A percentile compares a stretch with the other conserved stretches of the same genome.
These are phyloP conservation scores for Rhamphomyia laevipes DNA, from an alignment of 2,888 invertebrate genomes.

Conservation along the genomic window DNA sequence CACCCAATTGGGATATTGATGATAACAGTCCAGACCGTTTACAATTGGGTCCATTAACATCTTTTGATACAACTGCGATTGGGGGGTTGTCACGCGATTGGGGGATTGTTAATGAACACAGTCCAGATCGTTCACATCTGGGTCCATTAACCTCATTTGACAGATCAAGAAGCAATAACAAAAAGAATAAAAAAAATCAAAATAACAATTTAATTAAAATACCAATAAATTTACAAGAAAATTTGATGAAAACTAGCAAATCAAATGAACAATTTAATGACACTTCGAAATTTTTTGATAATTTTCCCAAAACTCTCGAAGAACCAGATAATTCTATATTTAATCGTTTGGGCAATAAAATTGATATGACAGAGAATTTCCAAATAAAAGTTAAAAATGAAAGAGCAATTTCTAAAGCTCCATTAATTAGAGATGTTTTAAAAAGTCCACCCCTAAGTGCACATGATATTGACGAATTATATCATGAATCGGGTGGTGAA, in stretches of 20 bases:
- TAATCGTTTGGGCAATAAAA: conserved; percentile 18
- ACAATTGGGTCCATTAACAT: too few species aligned
- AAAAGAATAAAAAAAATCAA: too few species aligned
- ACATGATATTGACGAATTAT: conserved; percentile 23
- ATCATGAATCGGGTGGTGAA: conserved; percentile 18
- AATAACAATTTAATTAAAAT: too few species aligned
- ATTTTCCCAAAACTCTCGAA: background rate
- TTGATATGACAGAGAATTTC: conserved; percentile 11
- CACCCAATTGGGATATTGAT: background rate
- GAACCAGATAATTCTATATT: conserved; percentile 9
- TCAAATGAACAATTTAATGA: background rate
- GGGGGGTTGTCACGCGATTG: too few species aligned
- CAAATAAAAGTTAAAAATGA: conserved; percentile 17
- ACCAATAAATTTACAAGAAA: background rate
- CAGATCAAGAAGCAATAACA: too few species aligned
- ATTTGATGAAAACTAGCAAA: background rate
- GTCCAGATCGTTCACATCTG: too few species aligned
- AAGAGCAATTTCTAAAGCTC: conserved; percentile 3
- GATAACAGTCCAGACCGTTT: background rate
- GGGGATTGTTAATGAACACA: background rate
- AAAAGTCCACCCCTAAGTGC: conserved; percentile 26
- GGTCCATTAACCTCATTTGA: too few species aligned
- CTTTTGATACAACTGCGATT: too few species aligned
- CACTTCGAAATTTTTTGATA: background rate
- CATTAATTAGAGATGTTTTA: conserved; percentile 22